Conservation (phyloP, 2,888 invertebrate species). For the Eupithecia pulchellata region DNA sequence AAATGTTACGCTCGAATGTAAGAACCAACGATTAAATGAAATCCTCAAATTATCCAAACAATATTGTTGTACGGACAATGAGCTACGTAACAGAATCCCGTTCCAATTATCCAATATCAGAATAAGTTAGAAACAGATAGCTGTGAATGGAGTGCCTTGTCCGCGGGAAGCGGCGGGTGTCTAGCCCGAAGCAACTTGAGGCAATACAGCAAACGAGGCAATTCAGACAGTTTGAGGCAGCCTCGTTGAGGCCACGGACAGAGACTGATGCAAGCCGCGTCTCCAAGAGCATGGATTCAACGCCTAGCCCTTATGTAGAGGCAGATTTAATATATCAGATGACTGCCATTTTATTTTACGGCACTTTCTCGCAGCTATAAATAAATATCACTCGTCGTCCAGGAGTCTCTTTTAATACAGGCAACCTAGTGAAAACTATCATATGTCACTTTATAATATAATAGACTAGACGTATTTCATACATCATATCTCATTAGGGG, state of each 20-base stretch:
- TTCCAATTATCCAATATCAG: background rate
- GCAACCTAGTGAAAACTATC: too few relatives aligned
- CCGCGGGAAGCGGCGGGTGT: background rate
- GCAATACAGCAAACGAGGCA: background rate
- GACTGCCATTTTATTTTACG: background rate
- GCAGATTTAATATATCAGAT: background rate
- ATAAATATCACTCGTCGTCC: background rate
- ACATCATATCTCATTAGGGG: too few relatives aligned
- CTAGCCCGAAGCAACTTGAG: background rate
- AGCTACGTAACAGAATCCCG: background rate
- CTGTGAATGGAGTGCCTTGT: constrained; percentile 10
- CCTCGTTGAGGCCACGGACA: background rate
- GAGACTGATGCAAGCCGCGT: constrained; percentile 1
- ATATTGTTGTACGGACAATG: background rate
- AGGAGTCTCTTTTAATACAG: too few relatives aligned
- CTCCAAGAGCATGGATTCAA: background rate
- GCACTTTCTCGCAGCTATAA: background rate
- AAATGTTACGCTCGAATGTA: background rate
- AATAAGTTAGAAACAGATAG: constrained; percentile 10
- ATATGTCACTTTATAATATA: too few relatives aligned
- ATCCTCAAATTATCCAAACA: background rate
- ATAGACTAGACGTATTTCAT: too few relatives aligned
- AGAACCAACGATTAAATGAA: background rate
- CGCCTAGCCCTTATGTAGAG: background rate
- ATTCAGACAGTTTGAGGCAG: constrained; percentile 1